Base-by-base conservation (phyloP, 2,797 vertebrate genomes). In the Danio kyathit region DNA sequence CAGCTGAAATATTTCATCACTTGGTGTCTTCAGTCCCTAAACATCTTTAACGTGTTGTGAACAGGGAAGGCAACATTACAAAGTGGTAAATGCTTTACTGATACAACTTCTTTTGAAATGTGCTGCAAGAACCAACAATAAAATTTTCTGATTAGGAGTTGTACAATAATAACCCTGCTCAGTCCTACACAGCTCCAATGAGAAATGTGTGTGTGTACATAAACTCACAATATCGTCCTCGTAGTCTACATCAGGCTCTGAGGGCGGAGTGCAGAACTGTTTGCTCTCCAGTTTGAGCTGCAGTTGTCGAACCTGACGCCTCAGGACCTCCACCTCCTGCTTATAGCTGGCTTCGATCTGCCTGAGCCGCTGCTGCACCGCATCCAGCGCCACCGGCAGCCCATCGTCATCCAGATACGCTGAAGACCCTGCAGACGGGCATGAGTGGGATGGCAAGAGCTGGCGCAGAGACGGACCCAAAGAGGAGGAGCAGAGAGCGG, bases 291-390 rank as follows among this genome's bases (percentile, higher is more conserved):
- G 94, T 86, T 96, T 95, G 92, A 98, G 95, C 92, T 99, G 97
- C 88, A 99, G 95, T 91, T 98, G 96, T 21, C 96, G 94, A 84
- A 99, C 97, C 90, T 99, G 97, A 91, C 96, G 93, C 74, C 98
- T 94, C 85, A 99, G 91, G 90, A 97, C 94, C 89, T 99, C 97
- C 81, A 99, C 97, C 87, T 99, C 98, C 91, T 98, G 97, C 90
- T 97, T 99, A 91, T 99, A 99, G 78, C 96, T 94, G 0, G 98
- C 98, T 91, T 99, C 97, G 0, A 99, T 99, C 88, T 99, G 98
- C 75, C 97, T 93, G 88, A 99, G 93, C n/a, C 98, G 90, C 85
- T 99, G 97, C 90, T 99, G 98, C 83, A 99, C 96, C 5, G 97
- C 97, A 0, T 99, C 98, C 86, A 96, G 93, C 8, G 97, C 95